Conservation (phyloP, 2,797 vertebrate species). For the Micrastur ruficollis region DNA sequence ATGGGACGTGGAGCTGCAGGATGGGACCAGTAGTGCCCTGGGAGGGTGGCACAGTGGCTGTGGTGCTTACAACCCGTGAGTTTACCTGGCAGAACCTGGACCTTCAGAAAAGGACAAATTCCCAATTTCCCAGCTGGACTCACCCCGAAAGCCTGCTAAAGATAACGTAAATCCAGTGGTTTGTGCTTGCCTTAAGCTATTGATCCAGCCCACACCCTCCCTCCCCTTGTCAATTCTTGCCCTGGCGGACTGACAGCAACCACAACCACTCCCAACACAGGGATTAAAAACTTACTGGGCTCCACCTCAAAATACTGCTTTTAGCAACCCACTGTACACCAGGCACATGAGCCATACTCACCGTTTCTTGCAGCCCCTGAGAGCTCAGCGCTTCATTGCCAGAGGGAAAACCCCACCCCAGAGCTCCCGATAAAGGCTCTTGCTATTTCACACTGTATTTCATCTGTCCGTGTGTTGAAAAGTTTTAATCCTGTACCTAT, state of each 20-base stretch:
- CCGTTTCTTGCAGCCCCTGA: not conserved
- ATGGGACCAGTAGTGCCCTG: not conserved
- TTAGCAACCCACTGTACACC: not conserved
- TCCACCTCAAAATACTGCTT: not conserved
- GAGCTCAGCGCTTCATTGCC: not conserved
- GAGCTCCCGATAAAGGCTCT: not conserved
- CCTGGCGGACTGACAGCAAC: not conserved
- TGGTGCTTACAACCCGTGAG: fast-evolving
- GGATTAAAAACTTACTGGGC: not conserved
- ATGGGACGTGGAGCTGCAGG: not conserved
- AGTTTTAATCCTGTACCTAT: not conserved
- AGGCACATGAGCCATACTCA: not conserved
- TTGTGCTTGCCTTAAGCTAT: not conserved
- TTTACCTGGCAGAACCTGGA: not conserved
- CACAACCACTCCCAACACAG: not conserved
- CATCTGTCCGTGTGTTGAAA: not conserved
- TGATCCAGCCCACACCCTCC: not conserved
- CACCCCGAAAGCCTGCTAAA: not conserved
- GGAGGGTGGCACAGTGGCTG: not conserved
- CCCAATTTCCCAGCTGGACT: not conserved
- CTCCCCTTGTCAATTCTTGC: not conserved
- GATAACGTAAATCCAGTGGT: not conserved
- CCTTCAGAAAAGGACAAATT: not conserved
- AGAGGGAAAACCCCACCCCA: not conserved
- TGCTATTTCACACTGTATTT: not conserved